Conservation (phyloP, 1,140 invertebrate species). For the Tigriopus japonicus region DNA sequence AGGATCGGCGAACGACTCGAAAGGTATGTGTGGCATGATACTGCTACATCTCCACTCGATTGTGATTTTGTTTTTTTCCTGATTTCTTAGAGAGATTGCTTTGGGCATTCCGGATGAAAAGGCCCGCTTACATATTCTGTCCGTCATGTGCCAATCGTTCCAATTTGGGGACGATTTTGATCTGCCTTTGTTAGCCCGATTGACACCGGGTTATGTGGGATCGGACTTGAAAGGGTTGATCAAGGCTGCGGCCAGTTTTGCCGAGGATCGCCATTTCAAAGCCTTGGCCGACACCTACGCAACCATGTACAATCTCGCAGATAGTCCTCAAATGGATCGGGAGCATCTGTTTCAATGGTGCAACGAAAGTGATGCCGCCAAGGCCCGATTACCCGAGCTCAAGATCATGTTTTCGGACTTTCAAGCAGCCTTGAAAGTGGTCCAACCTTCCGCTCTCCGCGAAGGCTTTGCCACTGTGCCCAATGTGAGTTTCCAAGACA, state of each 20-base stretch:
- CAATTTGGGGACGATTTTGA: conserved; percentile 46
- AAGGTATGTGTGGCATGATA: no score
- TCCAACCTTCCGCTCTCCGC: conserved; percentile 80
- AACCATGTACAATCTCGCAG: conserved; percentile 10
- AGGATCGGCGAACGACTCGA: conserved; percentile 63
- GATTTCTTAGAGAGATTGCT: conserved; percentile 69
- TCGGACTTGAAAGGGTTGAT: conserved; percentile 75
- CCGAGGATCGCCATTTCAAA: conserved; percentile 43
- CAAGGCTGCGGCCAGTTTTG: conserved; percentile 63
- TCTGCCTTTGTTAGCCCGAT: conserved; percentile 46
- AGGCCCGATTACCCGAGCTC: conserved; percentile 37
- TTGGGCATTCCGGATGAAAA: conserved; percentile 77
- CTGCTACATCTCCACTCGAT: no score
- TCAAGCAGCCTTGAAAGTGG: conserved; percentile 48
- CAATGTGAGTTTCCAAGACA: conserved; percentile 89
- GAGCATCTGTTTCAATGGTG: conserved; percentile 19
- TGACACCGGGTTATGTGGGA: conserved; percentile 90
- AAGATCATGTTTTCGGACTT: conserved; percentile 55
- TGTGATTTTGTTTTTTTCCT: background rate
- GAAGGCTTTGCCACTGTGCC: conserved; percentile 96
- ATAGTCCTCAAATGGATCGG: conserved; percentile 15
- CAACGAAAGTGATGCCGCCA: conserved; percentile 8
- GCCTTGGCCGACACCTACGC: background rate
- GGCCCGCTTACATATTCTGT: conserved; percentile 52
- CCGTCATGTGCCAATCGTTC: conserved; percentile 25